Percentiles rank a stretch among this genome's conserved stretches.
Conservation (phyloP, 2,888 invertebrate genomes). For the Dendrolimus pini region DNA sequence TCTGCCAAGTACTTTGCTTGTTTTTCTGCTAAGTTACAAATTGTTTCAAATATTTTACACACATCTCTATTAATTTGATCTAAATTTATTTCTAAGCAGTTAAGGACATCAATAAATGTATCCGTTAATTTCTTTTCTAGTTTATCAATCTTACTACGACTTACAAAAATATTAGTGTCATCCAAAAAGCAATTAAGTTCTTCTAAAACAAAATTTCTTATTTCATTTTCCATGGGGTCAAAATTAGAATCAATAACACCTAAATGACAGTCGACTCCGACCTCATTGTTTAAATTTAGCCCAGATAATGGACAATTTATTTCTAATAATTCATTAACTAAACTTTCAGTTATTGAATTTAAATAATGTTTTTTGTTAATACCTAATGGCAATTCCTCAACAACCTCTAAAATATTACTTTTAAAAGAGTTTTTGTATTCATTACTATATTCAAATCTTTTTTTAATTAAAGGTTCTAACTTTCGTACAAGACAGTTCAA, state of each 20-base stretch:
- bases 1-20: conserved; percentile 3
- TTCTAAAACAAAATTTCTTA: not conserved
- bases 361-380: conserved; percentile 7
- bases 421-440: conserved; percentile 9
- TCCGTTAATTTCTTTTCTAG: not conserved
- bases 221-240: not conserved
- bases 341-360: conserved; percentile 5
- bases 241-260: not conserved
- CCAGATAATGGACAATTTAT: conserved; percentile 1
- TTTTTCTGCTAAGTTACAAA: not conserved
- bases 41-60: conserved; percentile 2
- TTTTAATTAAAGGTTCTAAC: conserved; percentile 11
- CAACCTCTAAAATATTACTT: conserved; percentile 8
- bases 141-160: not conserved
- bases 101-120: not conserved
- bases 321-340: conserved; percentile 10
- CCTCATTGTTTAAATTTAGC: not conserved
- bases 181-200: not conserved
- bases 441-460: conserved; percentile 7
- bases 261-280: not conserved
- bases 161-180: not conserved
- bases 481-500: conserved; percentile 8
- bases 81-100: not conserved
- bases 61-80: conserved; percentile 2
- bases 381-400: conserved; percentile 13